phyloP scores from a whole-genome alignment of 2,888 invertebrate genomes.

The Mesorhabditis spiculigera region DNA sequence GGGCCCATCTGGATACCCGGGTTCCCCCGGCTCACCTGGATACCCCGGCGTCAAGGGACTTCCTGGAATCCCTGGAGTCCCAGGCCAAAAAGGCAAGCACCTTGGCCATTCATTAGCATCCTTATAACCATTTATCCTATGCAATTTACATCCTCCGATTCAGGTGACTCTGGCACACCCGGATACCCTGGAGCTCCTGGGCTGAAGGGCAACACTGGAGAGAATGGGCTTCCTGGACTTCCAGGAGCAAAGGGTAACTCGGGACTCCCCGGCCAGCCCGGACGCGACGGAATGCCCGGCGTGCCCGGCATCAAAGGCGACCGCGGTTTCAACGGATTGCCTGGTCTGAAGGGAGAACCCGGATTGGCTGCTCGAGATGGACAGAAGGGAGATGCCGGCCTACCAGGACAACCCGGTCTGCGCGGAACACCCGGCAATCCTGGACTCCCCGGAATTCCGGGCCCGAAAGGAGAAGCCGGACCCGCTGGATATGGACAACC shows the following conservation, averaged over 20 bases:
- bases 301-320: constrained; percentile 57
- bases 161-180: constrained; percentile 47
- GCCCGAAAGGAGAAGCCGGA: constrained; percentile 52
- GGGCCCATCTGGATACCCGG: constrained; percentile 77
- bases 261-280: constrained; percentile 56
- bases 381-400: constrained; percentile 39
- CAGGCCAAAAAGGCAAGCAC: constrained; percentile 45
- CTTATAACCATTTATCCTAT: not conserved
- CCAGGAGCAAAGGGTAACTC: constrained; percentile 49
- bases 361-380: constrained; percentile 42
- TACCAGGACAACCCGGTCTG: constrained; percentile 42
- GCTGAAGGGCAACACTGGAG: constrained; percentile 40
- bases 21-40: constrained; percentile 65
- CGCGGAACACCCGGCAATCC: constrained; percentile 65
- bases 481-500: constrained; percentile 51
- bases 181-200: constrained; percentile 57
- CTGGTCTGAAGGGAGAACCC: constrained; percentile 61
- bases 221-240: constrained; percentile 29
- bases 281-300: constrained; percentile 59
- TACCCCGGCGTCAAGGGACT: constrained; percentile 60
- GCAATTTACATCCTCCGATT: not conserved
- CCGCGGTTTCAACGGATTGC: constrained; percentile 60
- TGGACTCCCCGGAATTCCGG: constrained; percentile 54
- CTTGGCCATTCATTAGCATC: not conserved
- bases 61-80: constrained; percentile 52